Conservation (phyloP, 2,113 vertebrate genomes). For the Seriola aureovittata region DNA sequence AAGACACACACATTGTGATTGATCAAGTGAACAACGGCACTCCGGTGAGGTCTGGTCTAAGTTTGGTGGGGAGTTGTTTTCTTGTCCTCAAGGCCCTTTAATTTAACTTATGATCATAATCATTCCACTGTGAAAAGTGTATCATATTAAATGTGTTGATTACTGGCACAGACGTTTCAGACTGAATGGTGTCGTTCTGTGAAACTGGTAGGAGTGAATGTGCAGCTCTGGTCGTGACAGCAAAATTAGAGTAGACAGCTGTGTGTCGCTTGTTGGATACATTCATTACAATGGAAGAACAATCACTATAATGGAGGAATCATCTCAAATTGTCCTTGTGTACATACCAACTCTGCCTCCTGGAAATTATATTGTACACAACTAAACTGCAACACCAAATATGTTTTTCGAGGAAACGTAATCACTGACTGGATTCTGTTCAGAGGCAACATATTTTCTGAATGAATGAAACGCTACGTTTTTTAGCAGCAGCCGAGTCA, state of each 20-base stretch:
- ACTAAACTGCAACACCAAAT: too few species aligned
- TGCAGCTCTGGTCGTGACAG: not conserved
- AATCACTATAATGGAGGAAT: not conserved
- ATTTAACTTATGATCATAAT: conserved; percentile 64
- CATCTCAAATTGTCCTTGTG: not conserved
- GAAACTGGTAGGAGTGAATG: not conserved
- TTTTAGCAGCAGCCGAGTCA: too few species aligned
- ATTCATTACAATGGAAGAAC: not conserved
- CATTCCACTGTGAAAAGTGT: conserved; percentile 39
- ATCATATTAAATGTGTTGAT: conserved; percentile 50
- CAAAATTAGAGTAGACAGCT: not conserved
- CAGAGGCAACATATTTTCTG: too few species aligned
- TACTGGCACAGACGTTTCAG: conserved; percentile 18
- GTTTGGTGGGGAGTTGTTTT: conserved; percentile 32
- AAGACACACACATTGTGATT: conserved; percentile 37
- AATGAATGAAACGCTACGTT: too few species aligned
- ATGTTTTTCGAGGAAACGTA: too few species aligned
- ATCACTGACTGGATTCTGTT: too few species aligned
- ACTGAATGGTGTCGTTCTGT: conserved; percentile 14
- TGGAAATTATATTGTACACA: too few species aligned
- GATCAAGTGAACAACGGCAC: conserved; percentile 36
- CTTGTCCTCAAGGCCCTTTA: conserved; percentile 42
- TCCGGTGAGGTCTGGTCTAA: conserved; percentile 39
- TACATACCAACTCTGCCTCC: not conserved
- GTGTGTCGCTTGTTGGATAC: not conserved